Conservation (phyloP, 2,888 invertebrate genomes). For the Rhopalosiphum nymphaeae region DNA sequence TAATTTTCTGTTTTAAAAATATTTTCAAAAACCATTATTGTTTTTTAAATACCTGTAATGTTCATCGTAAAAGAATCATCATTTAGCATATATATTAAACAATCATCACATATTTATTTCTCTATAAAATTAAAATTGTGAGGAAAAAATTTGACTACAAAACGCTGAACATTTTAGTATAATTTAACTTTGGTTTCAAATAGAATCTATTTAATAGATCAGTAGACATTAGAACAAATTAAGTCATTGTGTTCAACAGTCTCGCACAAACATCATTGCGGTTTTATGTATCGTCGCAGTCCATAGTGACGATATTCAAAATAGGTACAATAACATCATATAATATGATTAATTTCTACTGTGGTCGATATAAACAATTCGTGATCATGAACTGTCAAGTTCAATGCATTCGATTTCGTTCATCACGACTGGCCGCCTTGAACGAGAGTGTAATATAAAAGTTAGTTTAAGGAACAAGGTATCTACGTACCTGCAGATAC, state of each 20-base stretch:
- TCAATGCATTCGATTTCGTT: conserved; percentile 47
- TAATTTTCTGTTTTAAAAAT: too few species aligned
- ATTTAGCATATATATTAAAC: too few species aligned
- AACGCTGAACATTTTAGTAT: background rate
- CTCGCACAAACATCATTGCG: background rate
- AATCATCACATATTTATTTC: background rate
- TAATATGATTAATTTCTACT: background rate
- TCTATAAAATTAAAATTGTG: background rate
- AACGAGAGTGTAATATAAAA: conserved; percentile 13
- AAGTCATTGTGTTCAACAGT: background rate
- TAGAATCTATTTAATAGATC: background rate
- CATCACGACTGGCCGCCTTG: conserved; percentile 37
- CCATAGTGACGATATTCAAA: background rate
- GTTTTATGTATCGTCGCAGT: background rate
- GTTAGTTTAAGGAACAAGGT: background rate
- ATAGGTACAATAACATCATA: background rate
- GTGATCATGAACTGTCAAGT: conserved; percentile 56
- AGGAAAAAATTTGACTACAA: background rate
- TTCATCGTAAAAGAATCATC: too few species aligned
- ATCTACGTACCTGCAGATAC: background rate
- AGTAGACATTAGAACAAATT: background rate
- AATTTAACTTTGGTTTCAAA: background rate
- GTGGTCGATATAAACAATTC: conserved; percentile 27
- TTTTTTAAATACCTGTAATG: too few species aligned
- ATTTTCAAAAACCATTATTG: too few species aligned